Conservation (phyloP, 2,888 invertebrate species). For the Macrophya annulata region DNA sequence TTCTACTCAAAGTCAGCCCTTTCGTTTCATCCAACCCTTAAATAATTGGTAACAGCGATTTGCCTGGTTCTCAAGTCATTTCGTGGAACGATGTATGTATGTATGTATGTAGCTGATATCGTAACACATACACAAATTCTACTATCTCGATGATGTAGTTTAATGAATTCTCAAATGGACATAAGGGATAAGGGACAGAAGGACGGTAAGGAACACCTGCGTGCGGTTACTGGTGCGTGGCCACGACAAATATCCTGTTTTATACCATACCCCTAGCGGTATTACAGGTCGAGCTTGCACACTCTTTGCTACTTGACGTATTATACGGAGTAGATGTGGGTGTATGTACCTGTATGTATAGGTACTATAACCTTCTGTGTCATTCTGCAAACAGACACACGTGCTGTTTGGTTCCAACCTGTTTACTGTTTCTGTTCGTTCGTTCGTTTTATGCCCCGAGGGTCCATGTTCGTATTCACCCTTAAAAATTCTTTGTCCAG, state of each 20-base stretch:
- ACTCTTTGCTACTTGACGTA: too few species aligned
- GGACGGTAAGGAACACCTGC: slow-evolving; percentile 49
- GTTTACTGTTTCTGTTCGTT: slow-evolving; percentile 25
- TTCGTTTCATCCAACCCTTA: neutral
- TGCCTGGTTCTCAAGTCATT: neutral
- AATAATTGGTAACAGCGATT: slow-evolving; percentile 16
- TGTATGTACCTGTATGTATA: neutral
- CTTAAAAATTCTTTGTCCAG: neutral
- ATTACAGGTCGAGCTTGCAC: slow-evolving; percentile 4
- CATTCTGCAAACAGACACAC: slow-evolving; percentile 50
- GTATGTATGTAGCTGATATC: too few species aligned
- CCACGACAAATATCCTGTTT: slow-evolving; percentile 44
- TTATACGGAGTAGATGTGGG: too few species aligned
- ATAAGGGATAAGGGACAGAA: neutral
- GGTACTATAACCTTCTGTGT: slow-evolving; percentile 14
- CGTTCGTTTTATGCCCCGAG: neutral
- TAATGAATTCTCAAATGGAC: slow-evolving; percentile 8
- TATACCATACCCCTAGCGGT: neutral
- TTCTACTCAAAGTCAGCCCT: neutral
- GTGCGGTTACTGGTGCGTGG: slow-evolving; percentile 33
- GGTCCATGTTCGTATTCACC: neutral
- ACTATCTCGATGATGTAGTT: neutral
- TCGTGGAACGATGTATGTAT: neutral
- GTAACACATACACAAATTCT: too few species aligned
- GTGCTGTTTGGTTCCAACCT: slow-evolving; percentile 11